phyloP scores from a whole-genome alignment of 2,113 vertebrate genomes.

The Pongo abelii region DNA sequence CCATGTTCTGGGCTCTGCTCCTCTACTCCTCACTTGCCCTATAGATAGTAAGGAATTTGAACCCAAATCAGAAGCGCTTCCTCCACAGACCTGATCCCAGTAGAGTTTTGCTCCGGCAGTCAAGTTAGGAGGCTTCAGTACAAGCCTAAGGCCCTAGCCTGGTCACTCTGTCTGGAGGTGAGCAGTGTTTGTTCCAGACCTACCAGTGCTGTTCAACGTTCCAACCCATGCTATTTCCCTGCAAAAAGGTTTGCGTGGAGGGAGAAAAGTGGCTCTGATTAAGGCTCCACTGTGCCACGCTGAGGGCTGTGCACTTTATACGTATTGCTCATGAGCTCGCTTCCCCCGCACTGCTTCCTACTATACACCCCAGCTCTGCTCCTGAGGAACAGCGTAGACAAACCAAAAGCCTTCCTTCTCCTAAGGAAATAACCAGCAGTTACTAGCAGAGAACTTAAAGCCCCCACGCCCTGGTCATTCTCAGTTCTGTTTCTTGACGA shows the following conservation, averaged over 20 bases:
- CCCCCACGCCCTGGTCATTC: not conserved
- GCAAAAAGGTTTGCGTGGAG: not conserved
- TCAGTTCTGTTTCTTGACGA: conserved; percentile 39
- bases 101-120: not conserved
- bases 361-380: not conserved
- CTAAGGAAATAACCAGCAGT: not conserved
- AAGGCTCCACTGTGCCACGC: not conserved
- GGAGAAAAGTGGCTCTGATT: not conserved
- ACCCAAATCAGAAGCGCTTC: not conserved
- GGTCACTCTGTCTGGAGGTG: not conserved
- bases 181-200: not conserved
- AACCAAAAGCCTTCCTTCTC: not conserved
- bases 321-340: not conserved
- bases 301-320: not conserved
- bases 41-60: not conserved
- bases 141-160: not conserved
- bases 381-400: not conserved
- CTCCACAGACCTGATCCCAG: not conserved
- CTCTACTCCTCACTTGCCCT: not conserved
- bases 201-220: not conserved
- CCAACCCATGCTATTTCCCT: not conserved
- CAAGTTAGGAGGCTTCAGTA: not conserved
- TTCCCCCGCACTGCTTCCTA: not conserved
- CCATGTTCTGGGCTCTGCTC: not conserved
- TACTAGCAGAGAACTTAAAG: not conserved